Percentiles rank a stretch among this genome's conserved stretches.
Conservation (phyloP, 2,113 vertebrate genomes). For the Osmerus eperlanus region DNA sequence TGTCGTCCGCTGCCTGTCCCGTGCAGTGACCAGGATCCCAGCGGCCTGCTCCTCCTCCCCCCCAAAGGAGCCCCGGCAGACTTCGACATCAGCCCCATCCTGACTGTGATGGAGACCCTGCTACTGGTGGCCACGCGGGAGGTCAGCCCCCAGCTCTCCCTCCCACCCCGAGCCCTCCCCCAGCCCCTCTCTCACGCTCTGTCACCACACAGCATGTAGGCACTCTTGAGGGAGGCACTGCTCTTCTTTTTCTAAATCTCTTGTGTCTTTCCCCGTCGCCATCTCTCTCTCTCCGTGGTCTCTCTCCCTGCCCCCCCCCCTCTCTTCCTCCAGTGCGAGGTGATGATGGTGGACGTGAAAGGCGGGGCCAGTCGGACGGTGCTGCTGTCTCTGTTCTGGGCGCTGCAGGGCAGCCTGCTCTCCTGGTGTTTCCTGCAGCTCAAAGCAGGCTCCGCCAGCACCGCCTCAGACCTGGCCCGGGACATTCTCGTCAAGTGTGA, state of each 20-base stretch:
- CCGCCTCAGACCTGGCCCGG: slow-evolving; percentile 73
- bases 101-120: slow-evolving; percentile 87
- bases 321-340: slow-evolving; percentile 78
- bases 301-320: neutral
- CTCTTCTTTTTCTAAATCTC: neutral
- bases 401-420: slow-evolving; percentile 91
- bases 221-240: neutral
- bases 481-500: slow-evolving; percentile 88
- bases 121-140: slow-evolving; percentile 85
- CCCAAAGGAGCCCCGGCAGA: slow-evolving; percentile 79
- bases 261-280: neutral
- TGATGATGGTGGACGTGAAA: slow-evolving; percentile 77
- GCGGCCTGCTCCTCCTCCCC: slow-evolving; percentile 86
- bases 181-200: neutral
- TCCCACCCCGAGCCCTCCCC: neutral
- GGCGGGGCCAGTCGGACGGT: slow-evolving; percentile 77
- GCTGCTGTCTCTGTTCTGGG: slow-evolving; percentile 91
- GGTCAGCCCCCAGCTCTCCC: slow-evolving; percentile 64
- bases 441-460: slow-evolving; percentile 69
- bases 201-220: neutral
- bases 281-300: neutral
- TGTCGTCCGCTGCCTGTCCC: slow-evolving; percentile 10
- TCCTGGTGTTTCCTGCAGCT: slow-evolving; percentile 96
- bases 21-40: slow-evolving; percentile 87
- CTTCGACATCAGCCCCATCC: slow-evolving; percentile 80